Conservation (phyloP, 2,113 vertebrate species). For the Gorsachius goisagi region DNA sequence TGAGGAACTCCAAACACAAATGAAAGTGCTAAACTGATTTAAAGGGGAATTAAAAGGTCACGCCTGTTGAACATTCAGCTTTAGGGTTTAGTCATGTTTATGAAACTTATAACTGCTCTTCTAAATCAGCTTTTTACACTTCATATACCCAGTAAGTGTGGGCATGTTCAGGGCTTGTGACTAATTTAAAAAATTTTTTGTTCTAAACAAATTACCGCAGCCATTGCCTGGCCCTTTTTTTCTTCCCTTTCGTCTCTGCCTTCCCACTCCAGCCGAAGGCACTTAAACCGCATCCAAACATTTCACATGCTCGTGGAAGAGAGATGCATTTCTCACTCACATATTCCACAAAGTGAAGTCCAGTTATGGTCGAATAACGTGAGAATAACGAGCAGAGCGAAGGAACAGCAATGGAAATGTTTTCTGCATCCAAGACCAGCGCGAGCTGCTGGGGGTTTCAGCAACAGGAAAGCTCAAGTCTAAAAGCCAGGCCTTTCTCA, state of each 20-base stretch:
- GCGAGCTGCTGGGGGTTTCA: neutral
- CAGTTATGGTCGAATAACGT: neutral
- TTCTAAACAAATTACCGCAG: neutral
- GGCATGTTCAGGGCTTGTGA: neutral
- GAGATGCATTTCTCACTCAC: neutral
- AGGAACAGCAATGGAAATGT: neutral
- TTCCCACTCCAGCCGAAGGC: neutral
- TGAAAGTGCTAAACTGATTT: constrained; percentile 57
- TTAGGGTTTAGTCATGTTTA: constrained; percentile 59
- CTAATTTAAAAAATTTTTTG: neutral
- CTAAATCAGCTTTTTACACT: constrained; percentile 50
- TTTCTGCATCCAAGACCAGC: neutral
- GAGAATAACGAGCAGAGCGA: neutral
- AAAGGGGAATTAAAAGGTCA: constrained; percentile 59
- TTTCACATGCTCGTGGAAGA: neutral
- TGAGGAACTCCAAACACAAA: constrained; percentile 45
- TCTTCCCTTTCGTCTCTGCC: neutral
- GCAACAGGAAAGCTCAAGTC: neutral
- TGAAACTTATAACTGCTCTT: constrained; percentile 52
- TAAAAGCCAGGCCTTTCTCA: neutral
- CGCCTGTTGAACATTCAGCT: constrained; percentile 18
- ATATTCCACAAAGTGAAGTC: neutral
- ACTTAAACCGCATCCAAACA: neutral
- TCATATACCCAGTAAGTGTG: neutral
- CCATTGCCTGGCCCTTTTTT: neutral